Conservation (phyloP, 2,113 vertebrate species). For the Brevimyrus niger region DNA sequence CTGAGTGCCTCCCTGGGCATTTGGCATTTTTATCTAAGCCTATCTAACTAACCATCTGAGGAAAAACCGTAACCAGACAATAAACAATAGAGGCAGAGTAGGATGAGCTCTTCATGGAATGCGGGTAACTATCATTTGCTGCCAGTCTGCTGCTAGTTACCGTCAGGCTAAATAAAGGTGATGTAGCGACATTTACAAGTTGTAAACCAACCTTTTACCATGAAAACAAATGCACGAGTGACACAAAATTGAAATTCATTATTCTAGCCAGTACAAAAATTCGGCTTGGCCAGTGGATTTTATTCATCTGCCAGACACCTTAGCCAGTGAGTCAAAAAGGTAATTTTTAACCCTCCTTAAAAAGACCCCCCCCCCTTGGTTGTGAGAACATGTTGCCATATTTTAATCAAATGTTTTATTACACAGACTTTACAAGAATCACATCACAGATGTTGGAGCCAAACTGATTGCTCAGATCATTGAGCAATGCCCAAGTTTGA, state of each 20-base stretch:
- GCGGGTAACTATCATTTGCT: background rate
- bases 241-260: background rate
- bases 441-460: slow-evolving; percentile 84
- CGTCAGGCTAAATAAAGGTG: background rate
- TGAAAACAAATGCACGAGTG: background rate
- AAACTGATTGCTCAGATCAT: slow-evolving; percentile 74
- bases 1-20: background rate
- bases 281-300: background rate
- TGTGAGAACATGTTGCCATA: background rate
- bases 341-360: background rate
- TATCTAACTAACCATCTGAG: background rate
- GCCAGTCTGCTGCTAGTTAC: background rate
- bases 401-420: background rate
- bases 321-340: background rate
- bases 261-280: background rate
- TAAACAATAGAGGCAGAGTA: background rate
- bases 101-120: background rate
- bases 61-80: background rate
- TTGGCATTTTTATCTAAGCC: background rate
- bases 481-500: slow-evolving; percentile 75
- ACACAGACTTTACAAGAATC: slow-evolving; percentile 82
- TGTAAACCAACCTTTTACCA: background rate
- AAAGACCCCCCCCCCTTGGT: background rate
- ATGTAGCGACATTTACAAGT: background rate
- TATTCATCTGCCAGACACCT: background rate